Percentiles rank a stretch among this genome's conserved stretches.
phyloP scores from a whole-genome alignment of 2,113 vertebrate genomes.

The Phasianus colchicus region DNA sequence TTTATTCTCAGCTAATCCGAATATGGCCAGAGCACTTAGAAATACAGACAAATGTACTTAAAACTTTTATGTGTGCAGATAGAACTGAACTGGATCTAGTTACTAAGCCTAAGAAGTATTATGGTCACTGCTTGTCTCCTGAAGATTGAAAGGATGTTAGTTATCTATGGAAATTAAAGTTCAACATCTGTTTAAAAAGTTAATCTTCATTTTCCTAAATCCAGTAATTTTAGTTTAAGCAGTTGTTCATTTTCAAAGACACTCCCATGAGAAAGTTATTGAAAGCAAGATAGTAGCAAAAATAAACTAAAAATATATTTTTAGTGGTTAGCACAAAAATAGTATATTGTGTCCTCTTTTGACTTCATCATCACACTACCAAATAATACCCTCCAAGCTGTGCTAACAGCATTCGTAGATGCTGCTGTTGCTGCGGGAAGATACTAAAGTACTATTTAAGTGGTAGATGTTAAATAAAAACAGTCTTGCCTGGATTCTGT shows the following conservation, averaged over 20 bases:
- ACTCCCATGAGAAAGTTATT: neutral
- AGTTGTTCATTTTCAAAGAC: neutral
- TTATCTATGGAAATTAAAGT: neutral
- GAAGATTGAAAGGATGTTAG: neutral
- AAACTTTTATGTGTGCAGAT: neutral
- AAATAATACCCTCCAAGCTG: neutral
- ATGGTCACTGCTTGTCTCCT: neutral
- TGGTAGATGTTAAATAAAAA: conserved; percentile 55
- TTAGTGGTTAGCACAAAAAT: neutral
- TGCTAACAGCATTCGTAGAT: neutral
- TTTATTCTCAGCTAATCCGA: neutral
- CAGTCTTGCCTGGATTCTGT: conserved; percentile 38
- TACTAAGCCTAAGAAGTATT: neutral
- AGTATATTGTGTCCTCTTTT: neutral
- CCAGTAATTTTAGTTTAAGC: neutral
- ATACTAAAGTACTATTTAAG: conserved; percentile 32
- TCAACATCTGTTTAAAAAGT: neutral
- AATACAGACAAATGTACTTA: neutral
- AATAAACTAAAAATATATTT: neutral
- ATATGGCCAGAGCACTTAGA: neutral
- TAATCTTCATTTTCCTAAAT: neutral
- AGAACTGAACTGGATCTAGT: neutral
- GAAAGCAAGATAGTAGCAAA: neutral
- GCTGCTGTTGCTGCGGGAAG: conserved; percentile 31
- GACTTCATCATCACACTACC: neutral